Evolutionary conservation across 2,113 vertebrate species (phyloP), one percentile per base, ranked within the genome.

Genomic region (Blennius ocellaris): DNA sequence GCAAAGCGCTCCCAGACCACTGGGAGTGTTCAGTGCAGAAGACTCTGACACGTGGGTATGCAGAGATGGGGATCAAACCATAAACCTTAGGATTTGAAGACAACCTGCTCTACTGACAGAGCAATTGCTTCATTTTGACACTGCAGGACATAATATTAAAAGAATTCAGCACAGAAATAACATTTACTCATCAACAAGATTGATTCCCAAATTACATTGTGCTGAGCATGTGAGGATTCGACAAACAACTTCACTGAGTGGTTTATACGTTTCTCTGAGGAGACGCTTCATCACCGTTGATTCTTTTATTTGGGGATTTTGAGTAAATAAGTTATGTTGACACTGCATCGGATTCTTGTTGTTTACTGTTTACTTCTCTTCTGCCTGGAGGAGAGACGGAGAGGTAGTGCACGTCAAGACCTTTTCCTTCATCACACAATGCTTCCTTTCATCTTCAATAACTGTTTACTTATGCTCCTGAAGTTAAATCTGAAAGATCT

Each of bases 301-400:
- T 64, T 52, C 69, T 77, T 77, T 78, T 49, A 51, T 80, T 84
- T 65, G 41, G 56, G 79, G 81, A 62, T 41, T 39, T 51, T 47
- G 65, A 59, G 30, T 21, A 57, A 52, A 80, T 55, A 68, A 73
- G 80, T 69, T 73, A 57, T 11, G 17, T 64, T 78, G 76, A 76
- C 70, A 75, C 63, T 57, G 49, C 72, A 78, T 76, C 51, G 64
- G 60, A 73, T 64, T 62, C 52, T 48, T 51, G 76, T 65, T 69
- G 79, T 82, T 69, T 75, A 52, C 60, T 81, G 54, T 89, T 84
- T 81, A 64, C 38, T 83, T 83, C 2, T 30, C 21, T 82, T 76
- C 76, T 64, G 67, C 70, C 75, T 49, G 37, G 52, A 80, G 83
- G 63, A 77, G 40, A 75, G 11, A 80, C 60, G 45, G 67, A 79